Evolutionary conservation across 2,888 invertebrate genomes (phyloP).

Genomic region (Phasia obesa): DNA sequence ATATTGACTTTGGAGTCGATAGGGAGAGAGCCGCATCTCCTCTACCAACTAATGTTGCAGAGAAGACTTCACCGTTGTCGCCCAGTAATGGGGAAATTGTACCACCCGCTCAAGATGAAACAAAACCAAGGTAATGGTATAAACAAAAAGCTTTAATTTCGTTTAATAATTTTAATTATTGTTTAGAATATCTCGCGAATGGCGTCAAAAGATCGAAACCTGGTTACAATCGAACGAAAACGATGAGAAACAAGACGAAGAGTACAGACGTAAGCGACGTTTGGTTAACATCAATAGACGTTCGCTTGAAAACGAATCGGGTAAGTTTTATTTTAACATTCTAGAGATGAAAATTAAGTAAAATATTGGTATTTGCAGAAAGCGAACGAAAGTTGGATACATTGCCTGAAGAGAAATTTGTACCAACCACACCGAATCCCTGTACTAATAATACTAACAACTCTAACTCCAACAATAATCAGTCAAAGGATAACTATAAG

Average conservation of each 20-base stretch:
- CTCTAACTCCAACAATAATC: conserved; percentile 64
- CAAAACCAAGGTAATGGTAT: conserved; percentile 83
- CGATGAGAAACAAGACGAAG: conserved; percentile 89
- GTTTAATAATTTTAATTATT: background rate
- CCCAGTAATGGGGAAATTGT: conserved; percentile 73
- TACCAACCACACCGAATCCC: conserved; percentile 74
- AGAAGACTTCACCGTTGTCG: conserved; percentile 74
- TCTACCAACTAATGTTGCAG: conserved; percentile 84
- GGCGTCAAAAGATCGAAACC: conserved; percentile 95
- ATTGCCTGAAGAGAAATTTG: conserved; percentile 87
- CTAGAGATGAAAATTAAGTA: background rate
- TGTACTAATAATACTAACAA: conserved; percentile 81
- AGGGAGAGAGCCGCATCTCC: conserved; percentile 89
- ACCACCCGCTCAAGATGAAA: conserved; percentile 82
- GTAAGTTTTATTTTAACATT: conserved; percentile 81
- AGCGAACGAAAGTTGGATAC: conserved; percentile 91
- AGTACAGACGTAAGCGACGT: conserved; percentile 86
- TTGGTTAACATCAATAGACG: conserved; percentile 87
- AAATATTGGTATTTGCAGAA: conserved; percentile 83
- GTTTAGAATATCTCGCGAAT: conserved; percentile 86
- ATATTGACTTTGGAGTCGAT: conserved; percentile 88
- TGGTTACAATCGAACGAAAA: conserved; percentile 94
- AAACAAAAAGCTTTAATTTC: background rate
- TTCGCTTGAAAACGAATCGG: conserved; percentile 93
- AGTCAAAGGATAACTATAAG: conserved; percentile 83